Conservation (phyloP, 2,113 vertebrate genomes). For the Dinomys branickii region DNA sequence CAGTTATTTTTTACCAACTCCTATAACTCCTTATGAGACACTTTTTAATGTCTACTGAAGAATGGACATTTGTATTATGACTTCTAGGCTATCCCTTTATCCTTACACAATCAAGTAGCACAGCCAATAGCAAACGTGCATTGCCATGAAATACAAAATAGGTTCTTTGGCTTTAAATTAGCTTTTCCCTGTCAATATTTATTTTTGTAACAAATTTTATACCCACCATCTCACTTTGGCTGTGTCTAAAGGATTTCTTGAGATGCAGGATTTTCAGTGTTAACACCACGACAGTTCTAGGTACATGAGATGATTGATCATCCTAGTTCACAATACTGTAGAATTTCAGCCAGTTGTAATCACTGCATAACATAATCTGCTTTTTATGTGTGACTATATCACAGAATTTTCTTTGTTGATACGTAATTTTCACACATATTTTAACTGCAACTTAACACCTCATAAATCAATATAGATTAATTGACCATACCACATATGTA, state of each 20-base stretch:
- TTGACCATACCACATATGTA: background rate
- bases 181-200: background rate
- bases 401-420: background rate
- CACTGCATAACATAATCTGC: background rate
- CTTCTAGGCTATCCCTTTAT: background rate
- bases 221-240: background rate
- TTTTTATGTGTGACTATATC: background rate
- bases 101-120: background rate
- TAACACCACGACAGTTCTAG: background rate
- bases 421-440: conserved; percentile 5
- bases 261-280: background rate
- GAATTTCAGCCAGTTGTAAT: background rate
- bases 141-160: background rate
- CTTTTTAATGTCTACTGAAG: background rate
- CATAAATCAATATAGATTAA: too few relatives aligned
- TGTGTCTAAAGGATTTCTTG: background rate
- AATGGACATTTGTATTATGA: background rate
- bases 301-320: background rate
- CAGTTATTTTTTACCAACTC: background rate
- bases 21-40: background rate
- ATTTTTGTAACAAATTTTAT: background rate
- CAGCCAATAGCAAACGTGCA: background rate
- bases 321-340: background rate
- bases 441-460: background rate
- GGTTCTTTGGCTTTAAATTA: background rate